Evolutionary conservation across 2,888 invertebrate genomes (phyloP), one percentile per base, ranked within the genome.

Genomic region (Linyphia triangularis): DNA sequence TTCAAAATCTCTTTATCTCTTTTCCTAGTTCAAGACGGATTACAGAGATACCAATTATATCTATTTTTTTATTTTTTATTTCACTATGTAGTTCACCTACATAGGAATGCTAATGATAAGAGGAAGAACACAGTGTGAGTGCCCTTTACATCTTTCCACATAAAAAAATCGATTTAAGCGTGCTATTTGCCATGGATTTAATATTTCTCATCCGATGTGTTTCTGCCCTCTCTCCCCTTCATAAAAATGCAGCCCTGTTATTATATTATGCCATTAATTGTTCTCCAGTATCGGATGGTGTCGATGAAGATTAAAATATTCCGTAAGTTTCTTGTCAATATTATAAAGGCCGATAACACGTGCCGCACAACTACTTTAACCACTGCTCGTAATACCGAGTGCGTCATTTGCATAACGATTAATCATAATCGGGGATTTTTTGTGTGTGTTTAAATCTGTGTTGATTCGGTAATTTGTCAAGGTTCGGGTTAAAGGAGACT

Each of bases 21-120:
- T 26, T 40, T 19, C 28, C 43, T 28, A 59, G 10, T 51, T 67
- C 30, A 59, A 40, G 37, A n/a, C 13, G 84, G 61, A 77, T 85
- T 77, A 77, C 40, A 40, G 67, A 77, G 75, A 85, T 85, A 75
- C 69, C 85, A 85, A 85, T 85, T 85, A 84, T 85, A 37, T 51
- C 19, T 40, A 40, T 28, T 63, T 73, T n/a, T 40, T 37, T 43
- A 16, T 51, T n/a, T n/a, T 51, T 37, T 22, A 37, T 40, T 30
- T 69, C 69, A 37, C 30, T 67, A n/a, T 65, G n/a, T 22, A 16
- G 26, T 43, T 72, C 40, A 40, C 37, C 26, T 26, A 69, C 19
- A 69, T 16, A 57, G 43, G 22, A 69, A 77, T 85, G 77, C 67
- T 85, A 77, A 85, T 85, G 85, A 85, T 85, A 26, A 63, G 51